Percentiles rank a stretch among this genome's conserved stretches.
phyloP scores from a whole-genome alignment of 2,797 vertebrate species.

The Gymnothorax javanicus region DNA sequence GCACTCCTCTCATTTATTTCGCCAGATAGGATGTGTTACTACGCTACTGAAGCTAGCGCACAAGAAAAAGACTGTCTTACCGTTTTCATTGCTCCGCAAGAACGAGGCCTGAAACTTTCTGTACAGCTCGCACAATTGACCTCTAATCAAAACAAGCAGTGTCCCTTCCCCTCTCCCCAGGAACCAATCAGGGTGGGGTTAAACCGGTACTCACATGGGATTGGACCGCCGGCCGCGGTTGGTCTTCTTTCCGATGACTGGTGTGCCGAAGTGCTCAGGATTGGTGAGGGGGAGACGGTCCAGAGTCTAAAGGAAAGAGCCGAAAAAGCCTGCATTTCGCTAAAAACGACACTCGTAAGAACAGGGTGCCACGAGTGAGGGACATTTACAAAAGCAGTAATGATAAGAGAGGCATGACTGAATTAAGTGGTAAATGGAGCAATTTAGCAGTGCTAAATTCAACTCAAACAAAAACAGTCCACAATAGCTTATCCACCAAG shows the following conservation, averaged over 20 bases:
- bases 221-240: constrained; percentile 77
- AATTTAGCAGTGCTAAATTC: background rate
- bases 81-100: background rate
- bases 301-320: constrained; percentile 66
- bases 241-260: constrained; percentile 80
- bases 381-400: background rate
- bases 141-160: background rate
- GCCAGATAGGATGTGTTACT: background rate
- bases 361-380: too few relatives aligned
- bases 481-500: background rate
- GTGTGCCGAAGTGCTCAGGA: constrained; percentile 82
- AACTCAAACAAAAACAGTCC: background rate
- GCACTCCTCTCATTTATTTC: background rate
- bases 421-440: background rate
- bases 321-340: background rate
- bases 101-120: background rate
- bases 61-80: background rate
- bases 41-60: too few relatives aligned
- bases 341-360: background rate
- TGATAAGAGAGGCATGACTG: background rate
- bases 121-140: background rate
- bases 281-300: constrained; percentile 81
- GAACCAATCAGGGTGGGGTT: background rate
- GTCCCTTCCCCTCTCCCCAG: constrained; percentile 40
- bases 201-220: constrained; percentile 57